Evolutionary conservation across 2,797 vertebrate genomes (phyloP).

Genomic region (Tarsius wallacei): DNA sequence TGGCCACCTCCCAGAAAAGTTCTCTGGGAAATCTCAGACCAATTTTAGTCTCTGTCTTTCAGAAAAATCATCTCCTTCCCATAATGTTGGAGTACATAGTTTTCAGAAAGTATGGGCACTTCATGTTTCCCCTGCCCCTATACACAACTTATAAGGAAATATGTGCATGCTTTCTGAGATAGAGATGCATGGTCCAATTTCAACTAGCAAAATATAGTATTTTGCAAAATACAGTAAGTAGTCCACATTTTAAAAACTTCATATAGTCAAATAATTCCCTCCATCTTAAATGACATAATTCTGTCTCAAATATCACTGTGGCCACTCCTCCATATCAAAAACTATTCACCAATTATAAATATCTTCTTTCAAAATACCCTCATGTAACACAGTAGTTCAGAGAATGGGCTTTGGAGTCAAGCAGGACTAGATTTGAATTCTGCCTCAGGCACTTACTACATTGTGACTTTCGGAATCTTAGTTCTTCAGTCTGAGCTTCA

Average conservation of each 20-base stretch:
- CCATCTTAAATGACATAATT: conserved; percentile 9
- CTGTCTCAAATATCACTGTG: not conserved
- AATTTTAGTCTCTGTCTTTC: not conserved
- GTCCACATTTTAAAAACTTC: conserved; percentile 5
- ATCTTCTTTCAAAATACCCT: not conserved
- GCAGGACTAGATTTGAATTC: not conserved
- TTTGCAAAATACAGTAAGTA: not conserved
- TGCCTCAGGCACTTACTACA: not conserved
- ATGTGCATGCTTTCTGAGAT: not conserved
- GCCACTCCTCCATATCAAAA: not conserved
- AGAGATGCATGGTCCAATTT: not conserved
- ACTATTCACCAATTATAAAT: conserved; percentile 22
- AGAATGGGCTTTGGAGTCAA: conserved; percentile 9
- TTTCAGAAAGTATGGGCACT: not conserved
- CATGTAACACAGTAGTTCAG: not conserved
- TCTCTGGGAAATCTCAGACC: not conserved
- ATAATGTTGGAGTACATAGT: not conserved
- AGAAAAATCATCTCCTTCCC: not conserved
- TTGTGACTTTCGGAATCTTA: not conserved
- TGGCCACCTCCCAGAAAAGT: not conserved
- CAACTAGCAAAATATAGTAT: not conserved
- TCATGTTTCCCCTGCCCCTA: not conserved
- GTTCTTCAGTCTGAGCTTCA: not conserved
- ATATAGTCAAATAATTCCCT: conserved; percentile 4
- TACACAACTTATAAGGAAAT: not conserved